Evolutionary conservation across 2,113 vertebrate genomes (phyloP).

Genomic region (Chloebia gouldiae): DNA sequence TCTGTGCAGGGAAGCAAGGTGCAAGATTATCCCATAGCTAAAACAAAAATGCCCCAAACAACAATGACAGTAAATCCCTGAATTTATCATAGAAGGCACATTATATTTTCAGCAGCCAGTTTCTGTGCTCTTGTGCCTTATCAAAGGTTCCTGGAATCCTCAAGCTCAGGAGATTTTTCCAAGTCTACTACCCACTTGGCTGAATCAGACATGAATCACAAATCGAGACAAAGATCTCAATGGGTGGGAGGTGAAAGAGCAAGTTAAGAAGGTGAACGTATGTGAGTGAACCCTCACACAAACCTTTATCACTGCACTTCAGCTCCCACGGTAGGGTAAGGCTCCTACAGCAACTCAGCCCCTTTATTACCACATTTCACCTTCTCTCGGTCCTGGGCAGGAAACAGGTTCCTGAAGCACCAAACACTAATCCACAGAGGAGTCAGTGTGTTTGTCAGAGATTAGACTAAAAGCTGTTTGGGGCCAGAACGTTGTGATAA

Average conservation of each 20-base stretch:
- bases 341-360: not conserved
- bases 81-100: not conserved
- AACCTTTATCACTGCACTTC: not conserved
- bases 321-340: not conserved
- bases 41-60: not conserved
- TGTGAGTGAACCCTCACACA: not conserved
- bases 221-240: constrained; percentile 34
- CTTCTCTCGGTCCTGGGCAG: not conserved
- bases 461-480: not conserved
- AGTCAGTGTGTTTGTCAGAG: not conserved
- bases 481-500: not conserved
- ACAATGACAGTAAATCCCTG: not conserved
- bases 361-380: not conserved
- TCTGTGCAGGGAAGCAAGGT: not conserved
- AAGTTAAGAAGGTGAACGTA: constrained; percentile 12
- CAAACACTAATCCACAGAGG: not conserved
- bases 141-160: constrained; percentile 26
- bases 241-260: constrained; percentile 57
- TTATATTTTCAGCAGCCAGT: not conserved
- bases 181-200: constrained; percentile 42
- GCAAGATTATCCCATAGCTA: not conserved
- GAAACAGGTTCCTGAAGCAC: not conserved
- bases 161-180: not conserved
- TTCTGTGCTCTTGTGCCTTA: constrained; percentile 6
- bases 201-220: constrained; percentile 63